Evolutionary conservation across 2,113 vertebrate genomes (phyloP), one percentile per base, ranked within the genome.

Genomic region (Platichthys flesus): DNA sequence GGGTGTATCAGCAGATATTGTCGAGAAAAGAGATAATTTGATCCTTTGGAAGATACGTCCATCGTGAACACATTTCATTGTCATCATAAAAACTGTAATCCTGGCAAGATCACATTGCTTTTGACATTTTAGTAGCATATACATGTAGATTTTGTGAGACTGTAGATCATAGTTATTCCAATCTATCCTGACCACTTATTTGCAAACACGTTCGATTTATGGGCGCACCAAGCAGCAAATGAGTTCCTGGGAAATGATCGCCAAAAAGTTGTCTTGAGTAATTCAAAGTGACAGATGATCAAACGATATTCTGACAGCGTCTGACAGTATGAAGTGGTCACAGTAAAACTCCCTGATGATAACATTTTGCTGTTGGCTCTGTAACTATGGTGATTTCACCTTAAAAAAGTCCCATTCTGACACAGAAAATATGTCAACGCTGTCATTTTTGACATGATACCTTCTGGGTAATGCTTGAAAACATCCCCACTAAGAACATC

Each of bases 401-500:
- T 23, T 23, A 23, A 51, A 56, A 31, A 71, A 73, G 18, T 28
- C 7, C 3, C 24, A 21, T 16, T 65, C 58, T 20, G 20, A 51
- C 26, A 21, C 1, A 57, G 20, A 51, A 21, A 66, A 63, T 69
- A 52, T 42, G 61, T 86, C 6, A 31, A 31, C 31, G 31, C 31
- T 5, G 6, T 31, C 31, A 31, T 31, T 74, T 79, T 61, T 65
- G 45, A 81, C 51, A 59, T 69, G 54, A 74, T 72, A 54, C 51
- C 18, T 72, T 71, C 4, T 28, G 66, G 67, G 47, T 76, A 67
- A 74, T 62, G 28, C 82, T 31, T 40, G 52, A 21, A 1, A 66
- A 57, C 74, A 54, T 61, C 64, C 59, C 31, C 56, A 45, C 70
- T 66, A 61, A 67, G 67, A 73, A 54, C 6, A 7, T 67, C 78